phyloP scores from a whole-genome alignment of 2,113 vertebrate species.

The Gadus chalcogrammus region DNA sequence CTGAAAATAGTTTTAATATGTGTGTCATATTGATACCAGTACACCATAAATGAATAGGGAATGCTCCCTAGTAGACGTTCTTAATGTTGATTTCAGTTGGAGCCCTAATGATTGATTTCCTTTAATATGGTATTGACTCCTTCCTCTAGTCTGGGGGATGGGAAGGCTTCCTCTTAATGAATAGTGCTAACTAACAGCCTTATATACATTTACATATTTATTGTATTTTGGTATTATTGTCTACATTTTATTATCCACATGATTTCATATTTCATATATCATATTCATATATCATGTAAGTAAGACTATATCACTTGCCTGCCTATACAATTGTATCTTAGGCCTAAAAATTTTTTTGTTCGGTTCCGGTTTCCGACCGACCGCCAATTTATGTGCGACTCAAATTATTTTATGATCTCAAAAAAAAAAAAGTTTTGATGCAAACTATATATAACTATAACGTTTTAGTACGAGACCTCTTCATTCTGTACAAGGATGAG shows the following conservation, averaged over 20 bases:
- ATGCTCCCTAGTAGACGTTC: constrained; percentile 31
- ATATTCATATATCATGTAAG: no score
- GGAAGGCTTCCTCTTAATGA: constrained; percentile 54
- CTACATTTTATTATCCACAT: background rate
- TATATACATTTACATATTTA: background rate
- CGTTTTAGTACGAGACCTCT: no score
- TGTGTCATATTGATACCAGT: constrained; percentile 37
- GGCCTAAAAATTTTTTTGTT: no score
- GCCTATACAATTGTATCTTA: background rate
- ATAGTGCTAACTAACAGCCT: constrained; percentile 54
- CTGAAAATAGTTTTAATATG: background rate
- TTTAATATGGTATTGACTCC: constrained; percentile 68
- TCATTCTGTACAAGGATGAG: no score
- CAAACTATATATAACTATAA: no score
- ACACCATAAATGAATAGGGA: constrained; percentile 48
- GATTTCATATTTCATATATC: background rate
- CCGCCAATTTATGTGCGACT: no score
- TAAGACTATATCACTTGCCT: background rate
- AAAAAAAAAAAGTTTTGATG: no score
- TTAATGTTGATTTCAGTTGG: constrained; percentile 51
- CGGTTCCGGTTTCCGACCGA: no score
- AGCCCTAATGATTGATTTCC: constrained; percentile 67
- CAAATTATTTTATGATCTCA: no score
- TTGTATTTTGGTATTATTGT: background rate
- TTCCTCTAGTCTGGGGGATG: constrained; percentile 47